Conservation (phyloP, 2,113 vertebrate genomes). For the Oryzias javanicus region DNA sequence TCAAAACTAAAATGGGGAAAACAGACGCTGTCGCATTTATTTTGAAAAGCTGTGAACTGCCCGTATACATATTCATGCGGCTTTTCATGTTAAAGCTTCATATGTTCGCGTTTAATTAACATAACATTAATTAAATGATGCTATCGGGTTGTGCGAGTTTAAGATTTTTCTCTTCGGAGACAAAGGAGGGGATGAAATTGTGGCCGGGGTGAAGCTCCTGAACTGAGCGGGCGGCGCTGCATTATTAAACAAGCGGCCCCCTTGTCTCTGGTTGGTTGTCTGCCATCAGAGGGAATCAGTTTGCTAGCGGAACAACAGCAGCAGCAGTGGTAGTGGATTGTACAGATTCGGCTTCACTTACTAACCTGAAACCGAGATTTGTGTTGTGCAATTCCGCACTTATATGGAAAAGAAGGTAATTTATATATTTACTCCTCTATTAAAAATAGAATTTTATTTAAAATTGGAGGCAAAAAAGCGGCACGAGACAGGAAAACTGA, state of each 20-base stretch:
- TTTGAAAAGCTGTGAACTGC: too few relatives aligned
- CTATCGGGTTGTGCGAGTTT: too few relatives aligned
- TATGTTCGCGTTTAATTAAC: too few relatives aligned
- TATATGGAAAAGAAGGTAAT: constrained; percentile 47
- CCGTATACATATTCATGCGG: too few relatives aligned
- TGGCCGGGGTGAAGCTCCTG: not conserved
- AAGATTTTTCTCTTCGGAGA: too few relatives aligned
- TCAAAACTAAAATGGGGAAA: too few relatives aligned
- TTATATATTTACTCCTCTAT: not conserved
- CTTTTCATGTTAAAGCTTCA: too few relatives aligned
- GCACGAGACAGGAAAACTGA: not conserved
- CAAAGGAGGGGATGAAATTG: not conserved
- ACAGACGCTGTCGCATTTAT: too few relatives aligned
- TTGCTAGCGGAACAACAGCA: constrained; percentile 47
- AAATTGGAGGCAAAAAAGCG: not conserved
- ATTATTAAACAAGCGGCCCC: constrained; percentile 41
- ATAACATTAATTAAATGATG: too few relatives aligned
- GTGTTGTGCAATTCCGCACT: constrained; percentile 10
- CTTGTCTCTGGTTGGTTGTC: constrained; percentile 7
- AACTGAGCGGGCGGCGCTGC: constrained; percentile 18
- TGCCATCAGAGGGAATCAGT: constrained; percentile 41
- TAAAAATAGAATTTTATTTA: accelerated
- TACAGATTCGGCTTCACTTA: constrained; percentile 45
- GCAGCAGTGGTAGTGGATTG: constrained; percentile 46
- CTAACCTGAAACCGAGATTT: constrained; percentile 55